Evolutionary conservation across 2,888 invertebrate genomes (phyloP).

Genomic region (Melanargia galathea): DNA sequence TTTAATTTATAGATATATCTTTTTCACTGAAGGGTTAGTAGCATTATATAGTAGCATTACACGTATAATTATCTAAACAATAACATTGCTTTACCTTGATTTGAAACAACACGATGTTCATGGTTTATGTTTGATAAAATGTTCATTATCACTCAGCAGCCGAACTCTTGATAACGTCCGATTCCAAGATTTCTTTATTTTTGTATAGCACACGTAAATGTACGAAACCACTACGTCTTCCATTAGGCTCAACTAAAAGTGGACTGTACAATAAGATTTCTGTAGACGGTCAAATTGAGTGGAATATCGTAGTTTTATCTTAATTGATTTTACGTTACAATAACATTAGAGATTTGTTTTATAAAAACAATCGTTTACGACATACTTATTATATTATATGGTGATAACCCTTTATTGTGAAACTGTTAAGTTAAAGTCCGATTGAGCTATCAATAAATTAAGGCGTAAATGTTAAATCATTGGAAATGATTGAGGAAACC

Average conservation of each 20-base stretch:
- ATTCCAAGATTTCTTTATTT: constrained; percentile 29
- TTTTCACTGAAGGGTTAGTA: neutral
- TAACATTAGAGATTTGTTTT: constrained; percentile 23
- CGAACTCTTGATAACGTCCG: constrained; percentile 24
- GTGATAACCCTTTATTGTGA: constrained; percentile 49
- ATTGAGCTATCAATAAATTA: neutral
- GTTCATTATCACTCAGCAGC: constrained; percentile 27
- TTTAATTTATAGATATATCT: no score
- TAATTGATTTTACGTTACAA: constrained; percentile 31
- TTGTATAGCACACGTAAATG: constrained; percentile 29
- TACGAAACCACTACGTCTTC: constrained; percentile 33
- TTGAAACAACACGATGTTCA: constrained; percentile 2
- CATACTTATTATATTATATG: constrained; percentile 47
- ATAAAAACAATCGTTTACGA: constrained; percentile 19
- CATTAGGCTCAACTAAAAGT: constrained; percentile 27
- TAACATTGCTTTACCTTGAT: constrained; percentile 23
- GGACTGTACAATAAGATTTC: constrained; percentile 15
- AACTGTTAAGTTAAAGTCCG: neutral
- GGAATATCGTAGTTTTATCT: constrained; percentile 25
- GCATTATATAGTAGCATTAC: no score
- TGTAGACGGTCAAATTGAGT: constrained; percentile 9
- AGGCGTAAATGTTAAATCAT: neutral
- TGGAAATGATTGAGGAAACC: no score
- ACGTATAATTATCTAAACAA: constrained; percentile 1
- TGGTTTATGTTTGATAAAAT: constrained; percentile 16